These are phyloP conservation scores for Chironomus riparius DNA, from an alignment of 2,888 invertebrate species.

Conservation along the genomic window DNA sequence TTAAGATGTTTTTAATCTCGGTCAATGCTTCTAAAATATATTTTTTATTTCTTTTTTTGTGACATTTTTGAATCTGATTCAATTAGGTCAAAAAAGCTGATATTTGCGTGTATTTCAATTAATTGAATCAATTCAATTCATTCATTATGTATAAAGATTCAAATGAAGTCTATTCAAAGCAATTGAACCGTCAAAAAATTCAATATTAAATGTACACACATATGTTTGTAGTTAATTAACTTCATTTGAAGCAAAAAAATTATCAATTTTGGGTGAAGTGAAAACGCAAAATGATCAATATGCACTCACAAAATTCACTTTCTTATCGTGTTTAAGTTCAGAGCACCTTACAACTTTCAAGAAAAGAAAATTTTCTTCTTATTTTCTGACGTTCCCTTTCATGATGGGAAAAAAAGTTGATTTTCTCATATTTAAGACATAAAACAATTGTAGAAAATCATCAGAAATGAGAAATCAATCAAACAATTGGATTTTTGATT, in stretches of 20 bases:
- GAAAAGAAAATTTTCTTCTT: neutral
- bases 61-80: neutral
- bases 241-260: neutral
- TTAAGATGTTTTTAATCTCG: neutral
- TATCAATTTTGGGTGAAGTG: neutral
- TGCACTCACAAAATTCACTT: neutral
- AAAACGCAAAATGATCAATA: neutral
- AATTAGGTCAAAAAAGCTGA: neutral
- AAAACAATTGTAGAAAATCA: no score
- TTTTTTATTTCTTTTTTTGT: neutral
- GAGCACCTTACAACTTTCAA: neutral
- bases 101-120: neutral
- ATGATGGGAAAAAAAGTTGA: no score
- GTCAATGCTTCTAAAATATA: neutral
- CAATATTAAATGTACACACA: neutral
- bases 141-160: no score
- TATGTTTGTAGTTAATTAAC: neutral
- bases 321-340: neutral
- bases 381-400: no score
- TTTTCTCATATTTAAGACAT: no score
- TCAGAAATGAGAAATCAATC: no score
- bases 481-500: no score
- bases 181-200: neutral
- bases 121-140: no score
- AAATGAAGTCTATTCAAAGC: neutral